Evolutionary conservation across 1,140 invertebrate genomes (phyloP), one percentile per base, ranked within the genome.

Genomic region (Dreissena polymorpha): DNA sequence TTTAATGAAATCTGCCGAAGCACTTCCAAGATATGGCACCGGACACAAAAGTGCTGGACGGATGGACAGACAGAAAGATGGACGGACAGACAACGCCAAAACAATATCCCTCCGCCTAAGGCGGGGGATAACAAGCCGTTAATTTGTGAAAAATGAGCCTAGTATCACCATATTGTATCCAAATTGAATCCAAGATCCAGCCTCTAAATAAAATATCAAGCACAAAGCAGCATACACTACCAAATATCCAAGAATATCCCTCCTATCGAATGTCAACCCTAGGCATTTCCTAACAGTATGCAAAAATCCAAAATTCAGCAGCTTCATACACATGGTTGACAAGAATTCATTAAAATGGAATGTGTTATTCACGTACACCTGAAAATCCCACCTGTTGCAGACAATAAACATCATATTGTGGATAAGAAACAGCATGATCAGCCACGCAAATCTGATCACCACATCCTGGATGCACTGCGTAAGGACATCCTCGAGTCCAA

Each of bases 131-230:
- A 55, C 12, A 12, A 5, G 57, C 21, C 16, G 6, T 60, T 23
- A 60, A 23, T 60, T 60, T n/a, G 21, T 60, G 21, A 75, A 75
- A n/a, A 75, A 75, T 16, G 73, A 75, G 12, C 73, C 73, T 18
- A 75, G 16, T 10, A 75, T 39, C 18, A 75, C 27, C 73, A 75
- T 64, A 64, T 49, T 75, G 27, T 63, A 29, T 39, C 21, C n/a
- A 65, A 21, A 75, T 16, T 75, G 57, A n/a, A 75, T 65, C 73
- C 73, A 75, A 8, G 73, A 63, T 63, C 27, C 50, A 75, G 25
- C 21, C 14, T 75, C 73, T n/a, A 60, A 60, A 21, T 29, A 75
- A 49, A 75, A 75, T 6, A 75, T 60, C 27, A 60, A 63, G 51
- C 60, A 75, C 49, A 75, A 63, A 50, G 63, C 57, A 10, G 63